phyloP scores from a whole-genome alignment of 2,797 vertebrate species.

The Urophycis tenuis region DNA sequence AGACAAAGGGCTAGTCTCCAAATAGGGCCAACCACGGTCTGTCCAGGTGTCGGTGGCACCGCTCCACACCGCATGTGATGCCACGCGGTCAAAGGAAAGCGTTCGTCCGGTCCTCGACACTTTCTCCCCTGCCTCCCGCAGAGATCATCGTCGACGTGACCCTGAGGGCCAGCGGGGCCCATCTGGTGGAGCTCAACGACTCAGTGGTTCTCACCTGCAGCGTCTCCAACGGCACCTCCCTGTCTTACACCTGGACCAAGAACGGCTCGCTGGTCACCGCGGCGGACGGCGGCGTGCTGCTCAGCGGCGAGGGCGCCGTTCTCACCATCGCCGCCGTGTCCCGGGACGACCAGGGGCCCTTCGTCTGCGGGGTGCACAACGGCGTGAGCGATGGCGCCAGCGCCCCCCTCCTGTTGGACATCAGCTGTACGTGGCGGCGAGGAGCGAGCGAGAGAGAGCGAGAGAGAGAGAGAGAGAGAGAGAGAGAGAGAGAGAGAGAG shows the following conservation, averaged over 20 bases:
- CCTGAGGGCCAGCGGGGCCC: constrained; percentile 30
- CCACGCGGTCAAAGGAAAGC: not conserved
- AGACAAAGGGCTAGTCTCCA: not conserved
- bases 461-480: too few species aligned
- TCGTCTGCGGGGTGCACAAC: constrained; percentile 61
- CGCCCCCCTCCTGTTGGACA: constrained; percentile 33
- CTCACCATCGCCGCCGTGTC: constrained; percentile 55
- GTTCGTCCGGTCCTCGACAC: not conserved
- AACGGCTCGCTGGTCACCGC: constrained; percentile 34
- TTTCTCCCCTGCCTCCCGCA: constrained; percentile 32
- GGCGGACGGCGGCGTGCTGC: not conserved
- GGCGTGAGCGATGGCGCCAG: constrained; percentile 49
- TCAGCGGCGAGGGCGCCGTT: constrained; percentile 34
- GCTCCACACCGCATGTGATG: not conserved
- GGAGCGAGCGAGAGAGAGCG: too few species aligned
- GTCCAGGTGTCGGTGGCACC: too few species aligned
- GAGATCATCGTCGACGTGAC: constrained; percentile 55
- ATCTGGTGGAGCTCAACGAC: constrained; percentile 64
- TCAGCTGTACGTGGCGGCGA: constrained; percentile 75
- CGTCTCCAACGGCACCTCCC: constrained; percentile 42
- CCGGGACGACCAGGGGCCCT: constrained; percentile 51
- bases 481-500: too few species aligned
- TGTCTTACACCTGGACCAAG: constrained; percentile 55
- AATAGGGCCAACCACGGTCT: not conserved
- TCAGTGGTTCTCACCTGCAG: constrained; percentile 60